Percentiles rank a stretch among this genome's conserved stretches.
Evolutionary conservation across 2,113 vertebrate genomes (phyloP).

Genomic region (Brienomyrus longianalis): DNA sequence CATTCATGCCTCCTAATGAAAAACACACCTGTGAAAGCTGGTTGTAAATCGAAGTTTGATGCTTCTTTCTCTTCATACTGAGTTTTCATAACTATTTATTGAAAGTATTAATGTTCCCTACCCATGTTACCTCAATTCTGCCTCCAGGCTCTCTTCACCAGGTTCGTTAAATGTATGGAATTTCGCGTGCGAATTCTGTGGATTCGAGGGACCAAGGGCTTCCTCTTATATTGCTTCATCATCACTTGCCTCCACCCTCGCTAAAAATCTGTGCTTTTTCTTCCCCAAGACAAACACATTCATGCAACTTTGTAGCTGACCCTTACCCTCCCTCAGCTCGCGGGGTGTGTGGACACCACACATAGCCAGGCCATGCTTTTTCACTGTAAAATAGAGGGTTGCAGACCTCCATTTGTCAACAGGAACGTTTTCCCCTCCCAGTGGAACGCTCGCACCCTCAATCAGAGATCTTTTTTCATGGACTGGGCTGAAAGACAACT

Average conservation of each 20-base stretch:
- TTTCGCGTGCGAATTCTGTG: not conserved
- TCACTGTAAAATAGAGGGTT: not conserved
- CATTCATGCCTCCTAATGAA: not conserved
- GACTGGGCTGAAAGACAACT: not conserved
- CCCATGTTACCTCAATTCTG: not conserved
- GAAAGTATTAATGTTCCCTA: not conserved
- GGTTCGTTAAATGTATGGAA: not conserved
- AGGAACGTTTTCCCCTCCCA: not conserved
- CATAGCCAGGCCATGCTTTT: not conserved
- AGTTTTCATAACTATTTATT: not conserved
- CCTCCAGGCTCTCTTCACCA: not conserved
- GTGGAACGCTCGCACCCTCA: not conserved
- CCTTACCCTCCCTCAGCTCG: not conserved
- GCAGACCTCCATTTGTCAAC: not conserved
- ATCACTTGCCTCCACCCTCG: not conserved
- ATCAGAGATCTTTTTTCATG: not conserved
- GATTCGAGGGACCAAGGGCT: not conserved
- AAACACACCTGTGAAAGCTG: not conserved
- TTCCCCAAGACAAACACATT: not conserved
- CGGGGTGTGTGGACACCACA: slow-evolving; percentile 21
- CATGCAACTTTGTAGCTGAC: not conserved
- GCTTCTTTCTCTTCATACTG: not conserved
- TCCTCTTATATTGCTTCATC: not conserved
- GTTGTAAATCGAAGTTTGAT: not conserved
- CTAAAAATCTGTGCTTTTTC: not conserved